Conservation (phyloP, 2,797 vertebrate genomes). For the Allenopithecus nigroviridis region DNA sequence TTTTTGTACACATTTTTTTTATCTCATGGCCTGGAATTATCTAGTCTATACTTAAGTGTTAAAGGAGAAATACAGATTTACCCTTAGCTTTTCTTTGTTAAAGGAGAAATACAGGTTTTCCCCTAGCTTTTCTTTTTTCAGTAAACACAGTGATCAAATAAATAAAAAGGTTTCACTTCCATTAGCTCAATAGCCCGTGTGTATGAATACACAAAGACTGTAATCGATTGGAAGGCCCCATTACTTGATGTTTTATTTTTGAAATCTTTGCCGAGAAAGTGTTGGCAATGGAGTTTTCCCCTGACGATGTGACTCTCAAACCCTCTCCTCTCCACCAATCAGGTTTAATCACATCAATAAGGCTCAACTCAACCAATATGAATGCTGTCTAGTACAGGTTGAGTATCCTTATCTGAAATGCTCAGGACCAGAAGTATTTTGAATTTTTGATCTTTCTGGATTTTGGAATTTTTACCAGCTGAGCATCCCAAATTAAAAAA, state of each 20-base stretch:
- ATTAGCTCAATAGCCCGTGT: neutral
- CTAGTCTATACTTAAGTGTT: neutral
- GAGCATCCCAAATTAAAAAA: neutral
- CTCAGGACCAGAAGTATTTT: neutral
- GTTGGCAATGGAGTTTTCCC: neutral
- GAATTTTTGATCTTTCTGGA: neutral
- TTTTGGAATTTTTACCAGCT: neutral
- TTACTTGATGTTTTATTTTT: conserved; percentile 5
- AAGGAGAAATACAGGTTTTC: neutral
- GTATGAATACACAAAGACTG: neutral
- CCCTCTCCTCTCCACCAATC: neutral
- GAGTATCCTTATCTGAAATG: neutral
- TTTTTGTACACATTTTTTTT: neutral
- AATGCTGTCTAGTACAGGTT: neutral
- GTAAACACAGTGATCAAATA: conserved; percentile 52
- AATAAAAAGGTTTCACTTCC: neutral
- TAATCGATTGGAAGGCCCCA: neutral
- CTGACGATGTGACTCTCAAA: neutral
- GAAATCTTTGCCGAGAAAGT: neutral
- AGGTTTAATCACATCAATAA: neutral
- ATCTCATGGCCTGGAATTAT: neutral
- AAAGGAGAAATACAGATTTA: neutral
- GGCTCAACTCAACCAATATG: neutral
- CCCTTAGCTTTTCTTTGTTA: neutral
- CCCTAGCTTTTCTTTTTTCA: neutral